These are phyloP conservation scores for Drosophila gaucha DNA, from an alignment of 2,888 invertebrate species.

Conservation along the genomic window DNA sequence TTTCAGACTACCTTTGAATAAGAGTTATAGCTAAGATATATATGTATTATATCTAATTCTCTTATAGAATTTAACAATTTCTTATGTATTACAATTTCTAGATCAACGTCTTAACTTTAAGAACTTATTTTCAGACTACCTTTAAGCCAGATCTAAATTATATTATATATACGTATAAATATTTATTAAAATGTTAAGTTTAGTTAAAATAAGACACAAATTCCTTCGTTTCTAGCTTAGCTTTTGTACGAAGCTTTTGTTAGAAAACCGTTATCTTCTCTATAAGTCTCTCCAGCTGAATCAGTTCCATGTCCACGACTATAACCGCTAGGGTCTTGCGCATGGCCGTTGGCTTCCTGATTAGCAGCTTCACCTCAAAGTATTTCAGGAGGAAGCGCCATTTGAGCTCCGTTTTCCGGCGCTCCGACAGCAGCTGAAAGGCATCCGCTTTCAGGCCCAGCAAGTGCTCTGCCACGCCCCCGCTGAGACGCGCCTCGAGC, in stretches of 20 bases:
- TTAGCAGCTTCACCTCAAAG: slow-evolving; percentile 86
- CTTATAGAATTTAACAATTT: neutral
- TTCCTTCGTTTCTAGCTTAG: too few species aligned
- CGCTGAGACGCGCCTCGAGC: slow-evolving; percentile 86
- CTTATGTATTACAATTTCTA: too few species aligned
- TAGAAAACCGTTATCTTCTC: slow-evolving; percentile 78
- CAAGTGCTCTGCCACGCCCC: slow-evolving; percentile 87
- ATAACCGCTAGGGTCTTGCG: slow-evolving; percentile 66
- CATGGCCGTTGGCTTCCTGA: slow-evolving; percentile 72
- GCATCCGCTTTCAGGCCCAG: slow-evolving; percentile 86
- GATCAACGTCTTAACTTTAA: too few species aligned
- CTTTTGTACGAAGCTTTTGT: too few species aligned
- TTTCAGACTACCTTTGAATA: too few species aligned
- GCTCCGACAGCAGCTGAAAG: slow-evolving; percentile 86
- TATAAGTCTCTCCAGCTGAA: slow-evolving; percentile 68
- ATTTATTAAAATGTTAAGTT: too few species aligned
- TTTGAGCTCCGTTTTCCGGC: slow-evolving; percentile 86
- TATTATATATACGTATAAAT: too few species aligned
- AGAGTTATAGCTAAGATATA: too few species aligned
- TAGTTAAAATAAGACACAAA: neutral
- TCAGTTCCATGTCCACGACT: slow-evolving; percentile 74
- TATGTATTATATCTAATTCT: neutral
- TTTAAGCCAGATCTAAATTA: too few species aligned
- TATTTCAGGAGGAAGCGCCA: slow-evolving; percentile 89
- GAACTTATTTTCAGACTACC: too few species aligned